Conservation (phyloP, 2,797 vertebrate species). For the Cossypha niveicapilla region DNA sequence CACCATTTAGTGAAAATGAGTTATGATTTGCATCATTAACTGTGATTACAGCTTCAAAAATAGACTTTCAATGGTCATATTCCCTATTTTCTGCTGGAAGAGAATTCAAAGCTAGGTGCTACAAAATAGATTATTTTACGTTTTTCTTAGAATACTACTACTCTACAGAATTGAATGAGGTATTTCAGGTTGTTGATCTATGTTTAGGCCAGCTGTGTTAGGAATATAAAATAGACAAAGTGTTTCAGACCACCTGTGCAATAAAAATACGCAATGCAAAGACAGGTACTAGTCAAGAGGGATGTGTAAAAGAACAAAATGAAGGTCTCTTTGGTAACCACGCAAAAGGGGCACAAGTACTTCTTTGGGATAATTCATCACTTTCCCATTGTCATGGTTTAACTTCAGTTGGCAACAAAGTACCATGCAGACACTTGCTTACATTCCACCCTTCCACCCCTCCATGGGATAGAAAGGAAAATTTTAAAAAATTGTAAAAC, state of each 20-base stretch:
- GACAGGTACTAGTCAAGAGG: background rate
- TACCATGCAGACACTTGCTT: background rate
- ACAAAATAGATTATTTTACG: background rate
- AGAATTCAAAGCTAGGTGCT: background rate
- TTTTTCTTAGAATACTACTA: background rate
- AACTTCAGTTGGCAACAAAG: background rate
- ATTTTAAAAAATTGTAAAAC: background rate
- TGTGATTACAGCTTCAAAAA: background rate
- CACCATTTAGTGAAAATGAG: background rate
- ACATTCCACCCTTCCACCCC: background rate
- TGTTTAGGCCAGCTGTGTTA: background rate
- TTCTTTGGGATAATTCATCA: background rate
- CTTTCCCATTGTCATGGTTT: background rate
- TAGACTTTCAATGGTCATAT: background rate
- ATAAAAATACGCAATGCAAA: background rate
- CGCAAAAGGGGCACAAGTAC: background rate
- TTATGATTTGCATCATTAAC: conserved; percentile 14
- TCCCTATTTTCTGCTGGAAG: background rate
- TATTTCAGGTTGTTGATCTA: background rate
- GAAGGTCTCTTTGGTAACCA: background rate
- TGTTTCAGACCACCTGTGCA: background rate
- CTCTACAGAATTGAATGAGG: background rate
- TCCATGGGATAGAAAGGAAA: background rate
- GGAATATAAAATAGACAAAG: background rate
- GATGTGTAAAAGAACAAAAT: background rate